Conservation (phyloP, 2,888 invertebrate species). For the Nomada flava region DNA sequence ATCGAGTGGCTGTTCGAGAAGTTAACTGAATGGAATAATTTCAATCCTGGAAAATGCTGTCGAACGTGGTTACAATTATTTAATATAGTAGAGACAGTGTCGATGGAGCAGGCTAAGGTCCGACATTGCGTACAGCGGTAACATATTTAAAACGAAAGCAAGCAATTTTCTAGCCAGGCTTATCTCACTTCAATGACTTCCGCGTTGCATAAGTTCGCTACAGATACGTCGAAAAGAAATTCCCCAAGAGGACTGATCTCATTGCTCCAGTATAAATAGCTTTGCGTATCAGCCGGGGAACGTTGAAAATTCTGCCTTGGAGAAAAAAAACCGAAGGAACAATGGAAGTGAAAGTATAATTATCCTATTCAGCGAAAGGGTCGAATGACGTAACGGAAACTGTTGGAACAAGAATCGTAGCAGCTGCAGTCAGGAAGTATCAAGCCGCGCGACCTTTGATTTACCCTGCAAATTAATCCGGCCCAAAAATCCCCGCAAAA, state of each 20-base stretch:
- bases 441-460: neutral
- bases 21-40: neutral
- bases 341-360: conserved; percentile 34
- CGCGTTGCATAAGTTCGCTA: too few relatives aligned
- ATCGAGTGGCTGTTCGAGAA: conserved; percentile 15
- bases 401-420: neutral
- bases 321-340: neutral
- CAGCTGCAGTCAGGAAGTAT: neutral
- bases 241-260: too few relatives aligned
- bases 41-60: too few relatives aligned
- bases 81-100: too few relatives aligned
- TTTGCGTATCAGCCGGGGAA: neutral
- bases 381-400: neutral
- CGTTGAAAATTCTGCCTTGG: neutral
- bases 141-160: neutral
- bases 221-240: too few relatives aligned
- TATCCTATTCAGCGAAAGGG: neutral
- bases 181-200: too few relatives aligned
- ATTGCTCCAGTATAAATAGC: neutral
- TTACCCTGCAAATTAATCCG: neutral
- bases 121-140: neutral
- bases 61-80: too few relatives aligned
- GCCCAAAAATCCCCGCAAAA: neutral
- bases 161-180: neutral
- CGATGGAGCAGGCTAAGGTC: too few relatives aligned